Evolutionary conservation across 2,888 invertebrate species (phyloP), one percentile per base, ranked within the genome.

Genomic region (Torymus tubicola): DNA sequence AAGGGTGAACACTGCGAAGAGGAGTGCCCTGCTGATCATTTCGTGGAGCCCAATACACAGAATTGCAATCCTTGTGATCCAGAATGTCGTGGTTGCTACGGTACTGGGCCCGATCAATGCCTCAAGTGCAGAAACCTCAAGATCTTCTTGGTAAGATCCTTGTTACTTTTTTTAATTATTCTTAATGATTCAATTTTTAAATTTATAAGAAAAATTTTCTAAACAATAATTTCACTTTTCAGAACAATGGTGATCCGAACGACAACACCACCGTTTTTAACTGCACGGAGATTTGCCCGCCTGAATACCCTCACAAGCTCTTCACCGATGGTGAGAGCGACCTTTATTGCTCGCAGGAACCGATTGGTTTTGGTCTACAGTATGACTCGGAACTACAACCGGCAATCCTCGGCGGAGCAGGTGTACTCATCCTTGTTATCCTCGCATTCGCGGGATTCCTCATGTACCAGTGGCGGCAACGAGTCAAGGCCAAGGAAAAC

Each of bases 1-100:
- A 94, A 95, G 80, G 96, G 96, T 0, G 97, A 97, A 87, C 96
- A 97, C 88, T 98, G 98, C 87, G 97, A 97, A 88, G 96, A 97
- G 83, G 96, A 96, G 87, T 98, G 98, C 87, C 96, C 97, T 0
- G 90, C 93, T 0, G 97, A 97, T 88, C 95, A 96, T 88, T 98
- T 95, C 88, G 95, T 96, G 0, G 96, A 97, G 85, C 93, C 95
- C 80, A 91, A 92, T 0, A 93, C 93, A 16, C 94, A 95, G 84
- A 93, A 94, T 73, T 98, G 97, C 87, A 92, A 95, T 21, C 93
- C 94, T 21, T 97, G 97, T 85, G 94, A 96, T 86, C 89, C 92
- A 0, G 97, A 98, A 91, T 99, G 99, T 88, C 93, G 95, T 70
- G 96, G 96, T 0, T 98, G 98, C 88, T 93, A 91, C 0, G 98